phyloP scores from a whole-genome alignment of 1,140 invertebrate genomes.

The Ceratina japonica region DNA sequence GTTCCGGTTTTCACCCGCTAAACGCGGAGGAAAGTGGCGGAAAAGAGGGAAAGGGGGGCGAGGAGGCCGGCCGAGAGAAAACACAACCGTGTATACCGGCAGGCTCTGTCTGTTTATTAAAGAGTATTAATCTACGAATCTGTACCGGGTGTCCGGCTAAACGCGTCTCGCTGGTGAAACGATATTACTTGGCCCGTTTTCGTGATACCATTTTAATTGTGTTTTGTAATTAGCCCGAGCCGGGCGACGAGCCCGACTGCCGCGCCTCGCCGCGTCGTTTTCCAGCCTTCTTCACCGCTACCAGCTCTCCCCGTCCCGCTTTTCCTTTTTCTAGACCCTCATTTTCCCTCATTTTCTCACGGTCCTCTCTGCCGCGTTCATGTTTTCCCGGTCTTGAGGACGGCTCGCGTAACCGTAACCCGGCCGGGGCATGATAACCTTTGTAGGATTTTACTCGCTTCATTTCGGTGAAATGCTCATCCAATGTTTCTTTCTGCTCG shows the following conservation, averaged over 20 bases:
- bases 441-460: slow-evolving; percentile 50
- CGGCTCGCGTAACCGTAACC: slow-evolving; percentile 33
- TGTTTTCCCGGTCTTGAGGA: slow-evolving; percentile 32
- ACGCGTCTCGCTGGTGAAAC: slow-evolving; percentile 46
- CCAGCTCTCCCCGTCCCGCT: slow-evolving; percentile 10
- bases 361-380: slow-evolving; percentile 24
- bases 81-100: not conserved
- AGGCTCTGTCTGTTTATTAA: slow-evolving; percentile 57
- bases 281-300: slow-evolving; percentile 29
- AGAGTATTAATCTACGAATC: slow-evolving; percentile 63
- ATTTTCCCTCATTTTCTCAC: slow-evolving; percentile 1
- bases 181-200: slow-evolving; percentile 57
- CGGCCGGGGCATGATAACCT: slow-evolving; percentile 38
- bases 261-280: slow-evolving; percentile 12
- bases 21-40: not conserved
- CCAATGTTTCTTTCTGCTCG: not conserved
- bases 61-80: not conserved
- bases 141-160: slow-evolving; percentile 58
- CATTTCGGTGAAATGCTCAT: not conserved
- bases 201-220: slow-evolving; percentile 64
- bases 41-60: not conserved
- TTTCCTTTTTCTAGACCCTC: slow-evolving; percentile 2
- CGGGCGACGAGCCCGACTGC: slow-evolving; percentile 5
- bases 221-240: slow-evolving; percentile 63
- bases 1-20: not conserved